These are phyloP conservation scores for Microtus montanus DNA, from an alignment of 2,113 vertebrate species.

Conservation along the genomic window DNA sequence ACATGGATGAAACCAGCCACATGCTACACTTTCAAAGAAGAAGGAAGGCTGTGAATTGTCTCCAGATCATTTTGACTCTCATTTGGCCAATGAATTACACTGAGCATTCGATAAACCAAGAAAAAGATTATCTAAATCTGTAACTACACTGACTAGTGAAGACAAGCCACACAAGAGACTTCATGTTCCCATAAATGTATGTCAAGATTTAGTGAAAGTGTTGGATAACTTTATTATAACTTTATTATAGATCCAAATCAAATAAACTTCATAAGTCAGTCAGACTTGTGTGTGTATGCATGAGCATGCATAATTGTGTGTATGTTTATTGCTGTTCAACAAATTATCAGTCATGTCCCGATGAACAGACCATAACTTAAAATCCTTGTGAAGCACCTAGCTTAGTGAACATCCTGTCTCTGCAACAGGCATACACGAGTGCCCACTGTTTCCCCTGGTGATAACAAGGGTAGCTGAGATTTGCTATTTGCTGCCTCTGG, in stretches of 20 bases:
- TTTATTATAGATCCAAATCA: background rate
- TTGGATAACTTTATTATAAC: background rate
- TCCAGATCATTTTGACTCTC: background rate
- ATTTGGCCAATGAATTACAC: background rate
- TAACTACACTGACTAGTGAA: background rate
- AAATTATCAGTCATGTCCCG: background rate
- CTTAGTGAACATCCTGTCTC: background rate
- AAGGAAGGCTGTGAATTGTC: background rate
- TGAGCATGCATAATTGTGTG: background rate
- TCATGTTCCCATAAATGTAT: background rate
- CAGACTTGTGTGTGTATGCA: background rate
- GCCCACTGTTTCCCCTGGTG: background rate
- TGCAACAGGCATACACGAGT: background rate
- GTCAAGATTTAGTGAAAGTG: background rate
- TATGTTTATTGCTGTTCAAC: background rate
- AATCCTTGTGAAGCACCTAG: background rate
- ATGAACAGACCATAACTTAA: background rate
- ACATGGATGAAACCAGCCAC: background rate
- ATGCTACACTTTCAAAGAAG: background rate
- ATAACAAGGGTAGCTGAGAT: background rate
- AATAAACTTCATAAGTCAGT: background rate
- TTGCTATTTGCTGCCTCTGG: background rate
- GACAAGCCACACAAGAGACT: background rate
- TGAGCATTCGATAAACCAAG: background rate
- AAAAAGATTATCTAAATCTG: background rate